A percentile compares a stretch with the other conserved stretches of the same genome.
These are phyloP conservation scores for Campoletis raptor DNA, from an alignment of 2,888 invertebrate species.

Conservation along the genomic window DNA sequence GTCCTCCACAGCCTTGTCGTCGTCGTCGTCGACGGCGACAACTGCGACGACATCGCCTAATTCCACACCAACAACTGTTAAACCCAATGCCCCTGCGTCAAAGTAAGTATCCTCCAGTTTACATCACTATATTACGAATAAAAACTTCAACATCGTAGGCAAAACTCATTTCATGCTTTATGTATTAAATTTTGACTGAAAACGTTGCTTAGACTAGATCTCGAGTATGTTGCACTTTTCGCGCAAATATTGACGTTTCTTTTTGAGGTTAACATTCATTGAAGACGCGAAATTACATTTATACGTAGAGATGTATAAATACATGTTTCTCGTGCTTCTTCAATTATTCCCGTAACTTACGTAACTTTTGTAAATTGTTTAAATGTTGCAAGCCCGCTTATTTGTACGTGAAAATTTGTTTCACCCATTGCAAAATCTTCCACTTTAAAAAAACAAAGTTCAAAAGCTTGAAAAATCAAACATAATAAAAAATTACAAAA, in stretches of 20 bases:
- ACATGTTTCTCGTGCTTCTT: background rate
- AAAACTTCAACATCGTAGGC: background rate
- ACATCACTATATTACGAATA: background rate
- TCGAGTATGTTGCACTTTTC: background rate
- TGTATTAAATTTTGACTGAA: background rate
- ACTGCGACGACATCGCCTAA: constrained; percentile 12
- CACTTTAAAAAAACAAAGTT: background rate
- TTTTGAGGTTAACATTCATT: background rate
- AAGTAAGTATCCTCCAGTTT: constrained; percentile 76
- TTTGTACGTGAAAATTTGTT: background rate
- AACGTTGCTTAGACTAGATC: background rate
- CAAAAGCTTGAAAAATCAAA: background rate
- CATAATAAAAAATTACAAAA: background rate
- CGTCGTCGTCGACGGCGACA: constrained; percentile 12
- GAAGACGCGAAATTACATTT: background rate
- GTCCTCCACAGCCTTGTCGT: constrained; percentile 69
- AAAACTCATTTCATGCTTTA: background rate
- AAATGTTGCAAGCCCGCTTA: background rate
- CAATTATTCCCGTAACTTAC: background rate
- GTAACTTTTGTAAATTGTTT: background rate
- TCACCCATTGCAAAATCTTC: background rate
- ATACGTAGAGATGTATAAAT: background rate
- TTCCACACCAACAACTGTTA: constrained; percentile 67
- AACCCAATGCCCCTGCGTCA: constrained; percentile 74
- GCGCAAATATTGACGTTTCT: constrained; percentile 1